phyloP scores from a whole-genome alignment of 2,113 vertebrate species.

The Austrofundulus limnaeus region DNA sequence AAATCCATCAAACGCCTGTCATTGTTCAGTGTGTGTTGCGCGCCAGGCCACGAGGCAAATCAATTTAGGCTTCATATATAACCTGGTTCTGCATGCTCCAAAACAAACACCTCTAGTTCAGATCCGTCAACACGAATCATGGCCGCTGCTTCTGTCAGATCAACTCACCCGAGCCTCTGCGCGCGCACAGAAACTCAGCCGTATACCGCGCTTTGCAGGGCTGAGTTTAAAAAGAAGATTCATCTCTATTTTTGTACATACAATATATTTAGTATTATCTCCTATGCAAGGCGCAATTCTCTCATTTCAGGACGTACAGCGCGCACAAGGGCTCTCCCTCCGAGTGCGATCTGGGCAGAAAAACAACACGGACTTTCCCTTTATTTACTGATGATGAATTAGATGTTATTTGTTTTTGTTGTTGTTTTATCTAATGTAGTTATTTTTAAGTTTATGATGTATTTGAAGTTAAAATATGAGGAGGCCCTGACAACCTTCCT shows the following conservation, averaged over 20 bases:
- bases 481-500: slow-evolving; percentile 15
- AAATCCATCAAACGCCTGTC: too few species aligned
- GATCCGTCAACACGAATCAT: too few species aligned
- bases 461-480: slow-evolving; percentile 29
- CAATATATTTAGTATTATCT: slow-evolving; percentile 33
- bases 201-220: background rate
- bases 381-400: too few species aligned
- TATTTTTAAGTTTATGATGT: slow-evolving; percentile 18
- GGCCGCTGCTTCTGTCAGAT: slow-evolving; percentile 30
- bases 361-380: background rate
- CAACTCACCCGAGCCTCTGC: background rate
- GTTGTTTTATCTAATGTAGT: slow-evolving; percentile 1
- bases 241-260: slow-evolving; percentile 62
- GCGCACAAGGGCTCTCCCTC: background rate
- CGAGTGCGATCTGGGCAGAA: background rate
- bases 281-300: slow-evolving; percentile 60
- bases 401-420: background rate
- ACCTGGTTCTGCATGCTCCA: too few species aligned
- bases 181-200: background rate
- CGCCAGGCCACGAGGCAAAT: background rate
- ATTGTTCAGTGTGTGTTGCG: too few species aligned
- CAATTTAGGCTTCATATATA: too few species aligned
- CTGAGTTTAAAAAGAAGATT: slow-evolving; percentile 8
- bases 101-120: too few species aligned
- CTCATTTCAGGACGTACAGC: slow-evolving; percentile 24